These are phyloP conservation scores for Cossypha heuglini DNA, from an alignment of 2,797 vertebrate species.

Conservation along the genomic window DNA sequence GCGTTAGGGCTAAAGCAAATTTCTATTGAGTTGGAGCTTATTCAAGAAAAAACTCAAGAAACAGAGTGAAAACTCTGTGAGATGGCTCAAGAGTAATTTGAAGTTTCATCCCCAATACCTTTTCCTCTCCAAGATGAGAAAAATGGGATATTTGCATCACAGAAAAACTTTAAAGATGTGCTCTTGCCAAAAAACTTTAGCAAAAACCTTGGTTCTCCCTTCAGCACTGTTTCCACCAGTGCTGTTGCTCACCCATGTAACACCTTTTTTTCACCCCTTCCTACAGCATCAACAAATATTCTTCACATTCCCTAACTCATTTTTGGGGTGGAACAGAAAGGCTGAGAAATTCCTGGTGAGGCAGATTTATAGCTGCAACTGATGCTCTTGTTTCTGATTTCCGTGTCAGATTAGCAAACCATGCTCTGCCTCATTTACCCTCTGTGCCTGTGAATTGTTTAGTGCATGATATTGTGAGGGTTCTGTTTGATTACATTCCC, in stretches of 20 bases:
- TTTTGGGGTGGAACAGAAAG: neutral
- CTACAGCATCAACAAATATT: slow-evolving; percentile 12
- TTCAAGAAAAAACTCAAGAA: neutral
- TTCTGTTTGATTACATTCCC: neutral
- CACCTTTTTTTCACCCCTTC: slow-evolving; percentile 1
- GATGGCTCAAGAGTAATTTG: neutral
- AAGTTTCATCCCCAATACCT: neutral
- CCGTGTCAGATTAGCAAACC: neutral
- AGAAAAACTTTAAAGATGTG: neutral
- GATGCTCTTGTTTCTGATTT: neutral
- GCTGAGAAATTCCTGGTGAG: neutral
- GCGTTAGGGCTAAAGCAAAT: slow-evolving; percentile 5
- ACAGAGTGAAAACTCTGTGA: neutral
- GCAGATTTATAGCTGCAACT: neutral
- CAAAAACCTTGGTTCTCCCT: neutral
- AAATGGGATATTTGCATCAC: neutral
- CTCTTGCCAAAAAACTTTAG: neutral
- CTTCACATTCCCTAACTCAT: neutral
- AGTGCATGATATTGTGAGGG: neutral
- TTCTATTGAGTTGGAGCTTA: slow-evolving; percentile 26
- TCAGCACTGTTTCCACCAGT: neutral
- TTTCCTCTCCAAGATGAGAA: neutral
- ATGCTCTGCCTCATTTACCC: neutral
- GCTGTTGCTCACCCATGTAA: neutral
- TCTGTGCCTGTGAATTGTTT: neutral